Base-by-base conservation (phyloP, 2,888 invertebrate species). In the Ptychoptera contaminata region DNA sequence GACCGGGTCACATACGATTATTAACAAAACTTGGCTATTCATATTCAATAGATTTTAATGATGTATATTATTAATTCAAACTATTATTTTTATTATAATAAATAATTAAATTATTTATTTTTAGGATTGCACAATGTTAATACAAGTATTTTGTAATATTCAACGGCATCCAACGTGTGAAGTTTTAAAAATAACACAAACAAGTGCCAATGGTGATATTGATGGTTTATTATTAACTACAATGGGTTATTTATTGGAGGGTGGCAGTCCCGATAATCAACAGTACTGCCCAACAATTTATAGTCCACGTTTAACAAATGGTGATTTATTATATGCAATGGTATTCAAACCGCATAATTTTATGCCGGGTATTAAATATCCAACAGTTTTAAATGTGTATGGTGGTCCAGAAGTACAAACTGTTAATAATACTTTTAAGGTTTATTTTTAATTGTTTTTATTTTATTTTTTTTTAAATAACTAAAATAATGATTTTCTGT, bases 321-420 rank as follows among this genome's bases (percentile, higher is more conserved):
- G 82, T 7, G 78, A 81, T 54, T 71, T 74, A 12, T 67, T 87
- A 46, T 81, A 84, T 55, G 91, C 93, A 39, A 85, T 94, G 79
- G 79, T 93, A 50, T 93, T 92, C 68, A 83, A 86, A 56, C 88
- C 87, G 2, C 78, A 79, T 57, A 74, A 77, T 59, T 79, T 74
- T 55, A 70, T 74, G 53, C 46, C 63, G 45, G 66, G 65, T 15
- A 58, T 64, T n/a, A 63, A 65, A 47, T 91, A 92, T 68, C 96
- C 98, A 1, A 92, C 93, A 12, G 82, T 98, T 48, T 73, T 97
- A 42, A 92, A 93, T 65, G 90, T 99, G 44, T 99, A 98, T 62
- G 98, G 94, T 2, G 98, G 98, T 0, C 98, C 98, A 0, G 94
- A 96, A 63, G 93, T 97, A 40, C 97, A 99, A 68, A 76, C 94